Percentiles rank a stretch among this genome's conserved stretches.
Evolutionary conservation across 2,888 invertebrate genomes (phyloP).

Genomic region (Reticulitermes lucifugus): DNA sequence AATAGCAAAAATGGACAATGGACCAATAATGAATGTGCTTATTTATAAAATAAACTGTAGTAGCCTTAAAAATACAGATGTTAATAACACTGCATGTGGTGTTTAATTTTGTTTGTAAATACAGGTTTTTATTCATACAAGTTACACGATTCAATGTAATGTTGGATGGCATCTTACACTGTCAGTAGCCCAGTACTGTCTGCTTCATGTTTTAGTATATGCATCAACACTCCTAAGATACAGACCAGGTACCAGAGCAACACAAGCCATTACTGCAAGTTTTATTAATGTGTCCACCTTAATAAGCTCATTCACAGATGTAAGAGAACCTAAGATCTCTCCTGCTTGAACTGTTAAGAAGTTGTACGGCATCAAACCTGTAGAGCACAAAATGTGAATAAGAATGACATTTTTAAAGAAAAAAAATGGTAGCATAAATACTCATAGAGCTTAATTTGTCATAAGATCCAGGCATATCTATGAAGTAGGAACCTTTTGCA

Average conservation of each 20-base stretch:
- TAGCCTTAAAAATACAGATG: too few species aligned
- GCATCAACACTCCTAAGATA: constrained; percentile 46
- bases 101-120: neutral
- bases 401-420: neutral
- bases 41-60: too few species aligned
- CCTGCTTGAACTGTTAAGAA: constrained; percentile 71
- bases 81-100: neutral
- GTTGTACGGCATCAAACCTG: constrained; percentile 73
- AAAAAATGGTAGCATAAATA: neutral
- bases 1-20: too few species aligned
- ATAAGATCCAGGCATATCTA: too few species aligned
- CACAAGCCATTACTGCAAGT: constrained; percentile 54
- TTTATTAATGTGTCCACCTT: constrained; percentile 58
- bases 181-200: neutral
- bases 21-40: too few species aligned
- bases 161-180: neutral
- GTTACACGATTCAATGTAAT: neutral
- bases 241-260: constrained; percentile 54
- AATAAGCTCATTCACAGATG: constrained; percentile 65
- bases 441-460: neutral
- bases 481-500: too few species aligned
- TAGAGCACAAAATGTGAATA: constrained; percentile 49
- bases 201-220: neutral
- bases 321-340: constrained; percentile 65
- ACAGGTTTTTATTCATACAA: neutral